Conservation (phyloP, 2,113 vertebrate species). For the Dromas ardeola region DNA sequence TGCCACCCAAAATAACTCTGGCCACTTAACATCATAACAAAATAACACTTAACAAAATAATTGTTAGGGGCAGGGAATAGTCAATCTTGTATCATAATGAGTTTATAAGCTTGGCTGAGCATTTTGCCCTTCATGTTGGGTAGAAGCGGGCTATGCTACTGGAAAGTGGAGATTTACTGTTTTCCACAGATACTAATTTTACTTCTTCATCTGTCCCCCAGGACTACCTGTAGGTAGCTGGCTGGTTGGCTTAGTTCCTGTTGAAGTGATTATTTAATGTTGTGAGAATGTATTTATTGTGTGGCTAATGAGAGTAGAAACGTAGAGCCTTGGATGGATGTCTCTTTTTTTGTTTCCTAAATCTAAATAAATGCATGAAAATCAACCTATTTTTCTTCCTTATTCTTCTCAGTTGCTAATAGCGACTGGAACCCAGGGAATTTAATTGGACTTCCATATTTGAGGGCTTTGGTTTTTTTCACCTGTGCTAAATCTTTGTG, state of each 20-base stretch:
- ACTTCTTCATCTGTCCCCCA: neutral
- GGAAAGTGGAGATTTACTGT: neutral
- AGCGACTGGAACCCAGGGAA: neutral
- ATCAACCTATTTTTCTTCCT: neutral
- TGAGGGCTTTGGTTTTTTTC: neutral
- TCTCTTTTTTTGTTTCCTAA: neutral
- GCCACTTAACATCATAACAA: neutral
- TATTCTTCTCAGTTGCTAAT: neutral
- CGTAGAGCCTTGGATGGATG: neutral
- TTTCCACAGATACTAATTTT: neutral
- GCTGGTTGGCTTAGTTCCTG: neutral
- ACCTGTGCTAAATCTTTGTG: neutral
- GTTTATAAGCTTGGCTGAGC: neutral
- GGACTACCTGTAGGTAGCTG: neutral
- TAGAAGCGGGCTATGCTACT: neutral
- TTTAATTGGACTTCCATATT: neutral
- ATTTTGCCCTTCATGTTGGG: neutral
- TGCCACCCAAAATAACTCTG: neutral
- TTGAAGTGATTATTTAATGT: neutral
- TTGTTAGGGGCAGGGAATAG: neutral
- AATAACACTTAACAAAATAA: neutral
- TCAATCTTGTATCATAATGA: neutral
- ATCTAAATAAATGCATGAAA: slow-evolving; percentile 16
- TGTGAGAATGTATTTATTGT: neutral
- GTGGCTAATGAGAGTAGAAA: neutral